Conservation (phyloP, 2,888 invertebrate genomes). For the Clusia tigrina region DNA sequence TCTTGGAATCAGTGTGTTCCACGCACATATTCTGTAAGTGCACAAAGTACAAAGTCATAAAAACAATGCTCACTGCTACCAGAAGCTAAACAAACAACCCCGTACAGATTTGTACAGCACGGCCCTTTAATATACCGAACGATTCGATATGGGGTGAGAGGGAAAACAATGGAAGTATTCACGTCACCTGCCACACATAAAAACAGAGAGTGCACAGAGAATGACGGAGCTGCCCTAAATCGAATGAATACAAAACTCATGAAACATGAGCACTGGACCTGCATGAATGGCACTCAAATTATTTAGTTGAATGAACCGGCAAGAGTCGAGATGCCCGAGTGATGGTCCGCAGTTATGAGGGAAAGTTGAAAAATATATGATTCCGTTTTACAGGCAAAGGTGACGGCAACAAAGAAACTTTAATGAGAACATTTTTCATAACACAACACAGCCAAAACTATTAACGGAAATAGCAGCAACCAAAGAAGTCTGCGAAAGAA, state of each 20-base stretch:
- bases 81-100: constrained; percentile 53
- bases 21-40: constrained; percentile 1
- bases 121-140: too few relatives aligned
- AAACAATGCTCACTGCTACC: constrained; percentile 8
- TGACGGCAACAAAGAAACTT: background rate
- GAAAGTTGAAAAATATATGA: background rate
- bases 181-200: constrained; percentile 65
- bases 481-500: too few relatives aligned
- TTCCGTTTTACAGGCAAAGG: background rate
- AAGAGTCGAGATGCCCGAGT: constrained; percentile 49
- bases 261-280: constrained; percentile 57
- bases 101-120: constrained; percentile 20
- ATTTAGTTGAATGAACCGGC: constrained; percentile 59
- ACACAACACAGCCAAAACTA: too few relatives aligned
- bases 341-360: background rate
- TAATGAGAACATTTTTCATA: background rate
- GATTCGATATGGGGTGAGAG: constrained; percentile 61
- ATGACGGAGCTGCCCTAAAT: constrained; percentile 34
- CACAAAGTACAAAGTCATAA: background rate
- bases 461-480: too few relatives aligned
- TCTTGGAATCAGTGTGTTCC: constrained; percentile 22
- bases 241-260: constrained; percentile 35
- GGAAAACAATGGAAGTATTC: constrained; percentile 62
- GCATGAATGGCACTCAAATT: constrained; percentile 59
- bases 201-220: constrained; percentile 43